Evolutionary conservation across 2,113 vertebrate genomes (phyloP), one percentile per base, ranked within the genome.

Genomic region (Rhagologus leucostigma): DNA sequence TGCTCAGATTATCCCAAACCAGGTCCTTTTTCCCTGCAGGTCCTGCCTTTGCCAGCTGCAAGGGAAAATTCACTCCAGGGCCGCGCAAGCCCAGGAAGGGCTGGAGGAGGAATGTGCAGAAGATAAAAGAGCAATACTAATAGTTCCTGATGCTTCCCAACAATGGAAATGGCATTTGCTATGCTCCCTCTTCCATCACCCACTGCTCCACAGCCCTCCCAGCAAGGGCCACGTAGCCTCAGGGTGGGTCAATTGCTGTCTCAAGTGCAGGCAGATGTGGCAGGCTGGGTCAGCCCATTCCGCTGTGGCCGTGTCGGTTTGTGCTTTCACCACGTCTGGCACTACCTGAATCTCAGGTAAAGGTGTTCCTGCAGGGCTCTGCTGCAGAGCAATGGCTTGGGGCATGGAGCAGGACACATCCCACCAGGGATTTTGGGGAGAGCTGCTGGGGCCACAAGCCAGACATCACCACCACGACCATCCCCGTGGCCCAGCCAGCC

Each of bases 241-340:
- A 8, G 1, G 4, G 21, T 39, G 11, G 19, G 8, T 17, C 5
- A 1, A 22, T 3, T 60, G 50, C 32, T 24, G 44, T 57, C 37
- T 23, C 41, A 2, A 1, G 42, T 9, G 47, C 37, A 64, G 55
- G 13, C 27, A 3, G 1, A 0, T 7, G 68, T 16, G 27, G 46
- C 32, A 30, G n/a, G 42, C 13, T 41, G 82, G 6, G 16, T 14
- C 20, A 42, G 39, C n/a, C 59, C 27, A 5, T 22, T 29, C 64
- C 3, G 1, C 50, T 9, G 44, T 3, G 26, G 16, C 81, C 3
- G 0, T 3, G 24, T 19, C 10, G 9, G 8, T 39, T 55, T 15
- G 15, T 13, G 16, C 35, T 20, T 7, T 49, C n/a, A 22, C 23
- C 3, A 0, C 1, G 3, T 11, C 64, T 84, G 52, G 27, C 32